phyloP scores from a whole-genome alignment of 1,140 invertebrate species.

The Arctopsyche grandis region DNA sequence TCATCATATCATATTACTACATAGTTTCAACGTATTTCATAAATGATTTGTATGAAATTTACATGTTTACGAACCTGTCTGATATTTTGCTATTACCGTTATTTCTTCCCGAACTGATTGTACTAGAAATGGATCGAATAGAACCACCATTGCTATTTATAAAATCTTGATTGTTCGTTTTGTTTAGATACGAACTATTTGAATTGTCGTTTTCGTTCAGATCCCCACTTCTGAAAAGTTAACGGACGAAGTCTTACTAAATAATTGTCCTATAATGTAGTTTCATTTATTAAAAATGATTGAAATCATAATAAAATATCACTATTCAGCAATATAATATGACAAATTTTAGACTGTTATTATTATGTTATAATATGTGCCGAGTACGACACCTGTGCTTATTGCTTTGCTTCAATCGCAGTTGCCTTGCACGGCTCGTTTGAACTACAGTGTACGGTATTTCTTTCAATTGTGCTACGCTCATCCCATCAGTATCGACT shows the following conservation, averaged over 20 bases:
- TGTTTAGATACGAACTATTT: conserved; percentile 43
- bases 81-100: conserved; percentile 41
- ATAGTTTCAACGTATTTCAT: not conserved
- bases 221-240: conserved; percentile 42
- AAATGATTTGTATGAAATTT: not conserved
- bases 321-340: not conserved
- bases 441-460: conserved; percentile 93
- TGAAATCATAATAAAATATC: no score
- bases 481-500: conserved; percentile 89
- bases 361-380: no score
- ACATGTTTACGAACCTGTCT: conserved; percentile 41
- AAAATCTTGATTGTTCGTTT: conserved; percentile 57
- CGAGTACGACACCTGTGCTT: conserved; percentile 48
- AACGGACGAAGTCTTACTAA: no score
- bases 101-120: conserved; percentile 59
- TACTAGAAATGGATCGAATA: conserved; percentile 63
- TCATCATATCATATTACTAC: not conserved
- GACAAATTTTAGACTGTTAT: not conserved
- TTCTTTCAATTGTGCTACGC: conserved; percentile 86
- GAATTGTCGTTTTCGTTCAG: conserved; percentile 44
- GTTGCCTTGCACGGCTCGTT: conserved; percentile 70
- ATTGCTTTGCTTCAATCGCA: conserved; percentile 66
- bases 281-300: no score
- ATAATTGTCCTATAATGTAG: no score
- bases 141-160: conserved; percentile 62